Conservation (phyloP, 35 echinoderm and acorn worm species). For the Hemicentrotus pulcherrimus region DNA sequence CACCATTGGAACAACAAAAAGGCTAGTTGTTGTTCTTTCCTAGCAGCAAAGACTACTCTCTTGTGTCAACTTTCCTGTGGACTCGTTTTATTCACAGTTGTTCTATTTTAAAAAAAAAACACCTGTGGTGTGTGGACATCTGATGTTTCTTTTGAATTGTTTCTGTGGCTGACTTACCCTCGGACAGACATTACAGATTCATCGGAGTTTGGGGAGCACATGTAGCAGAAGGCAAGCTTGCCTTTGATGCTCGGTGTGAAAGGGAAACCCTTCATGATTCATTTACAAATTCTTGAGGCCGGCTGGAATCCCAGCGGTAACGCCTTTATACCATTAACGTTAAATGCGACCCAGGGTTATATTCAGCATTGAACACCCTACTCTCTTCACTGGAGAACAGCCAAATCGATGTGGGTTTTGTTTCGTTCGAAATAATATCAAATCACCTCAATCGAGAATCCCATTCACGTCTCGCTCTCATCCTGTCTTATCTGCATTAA, state of each 20-base stretch:
- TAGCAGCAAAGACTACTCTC: neutral
- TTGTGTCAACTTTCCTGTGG: neutral
- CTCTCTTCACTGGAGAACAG: neutral
- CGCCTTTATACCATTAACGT: neutral
- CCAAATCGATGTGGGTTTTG: neutral
- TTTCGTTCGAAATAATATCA: neutral
- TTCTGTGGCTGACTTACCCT: neutral
- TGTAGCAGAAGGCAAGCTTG: neutral
- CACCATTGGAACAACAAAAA: neutral
- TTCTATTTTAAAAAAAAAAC: neutral
- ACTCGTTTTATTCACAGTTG: neutral
- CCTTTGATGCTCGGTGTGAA: neutral
- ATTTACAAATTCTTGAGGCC: neutral
- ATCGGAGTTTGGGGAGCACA: neutral
- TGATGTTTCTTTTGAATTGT: neutral
- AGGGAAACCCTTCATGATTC: neutral
- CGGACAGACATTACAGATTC: neutral
- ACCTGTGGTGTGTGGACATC: neutral
- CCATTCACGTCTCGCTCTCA: neutral
- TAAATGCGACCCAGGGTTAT: neutral
- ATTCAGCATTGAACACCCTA: neutral
- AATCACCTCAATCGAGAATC: neutral
- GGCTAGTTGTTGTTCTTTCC: neutral
- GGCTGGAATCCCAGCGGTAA: neutral
- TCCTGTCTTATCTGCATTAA: neutral